These are phyloP conservation scores for Lasioglossum villosulum DNA, from an alignment of 2,888 invertebrate genomes.

Conservation along the genomic window DNA sequence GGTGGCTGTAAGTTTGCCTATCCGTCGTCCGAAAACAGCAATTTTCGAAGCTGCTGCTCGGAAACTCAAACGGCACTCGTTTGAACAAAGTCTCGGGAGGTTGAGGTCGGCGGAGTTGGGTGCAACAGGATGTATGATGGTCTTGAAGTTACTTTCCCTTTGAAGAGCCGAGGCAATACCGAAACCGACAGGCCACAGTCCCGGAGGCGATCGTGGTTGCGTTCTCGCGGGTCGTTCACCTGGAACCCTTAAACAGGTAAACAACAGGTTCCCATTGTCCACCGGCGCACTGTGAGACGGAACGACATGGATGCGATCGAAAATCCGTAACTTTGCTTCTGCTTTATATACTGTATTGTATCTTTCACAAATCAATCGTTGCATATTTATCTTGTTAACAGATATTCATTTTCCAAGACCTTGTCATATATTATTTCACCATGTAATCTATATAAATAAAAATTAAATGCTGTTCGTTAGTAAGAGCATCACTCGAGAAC, in stretches of 20 bases:
- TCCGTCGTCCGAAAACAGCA: conserved; percentile 24
- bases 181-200: not conserved
- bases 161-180: conserved; percentile 16
- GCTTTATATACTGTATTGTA: too few species aligned
- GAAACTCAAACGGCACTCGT: conserved; percentile 40
- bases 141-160: conserved; percentile 13
- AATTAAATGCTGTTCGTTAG: too few species aligned
- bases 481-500: too few species aligned
- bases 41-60: conserved; percentile 20
- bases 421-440: too few species aligned
- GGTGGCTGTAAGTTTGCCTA: conserved; percentile 1
- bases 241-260: not conserved
- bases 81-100: conserved; percentile 41
- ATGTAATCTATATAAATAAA: too few species aligned
- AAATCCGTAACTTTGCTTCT: too few species aligned
- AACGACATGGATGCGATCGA: too few species aligned
- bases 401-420: too few species aligned
- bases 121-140: conserved; percentile 38
- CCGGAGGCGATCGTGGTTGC: not conserved
- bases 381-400: too few species aligned
- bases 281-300: too few species aligned
- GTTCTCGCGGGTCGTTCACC: conserved; percentile 2
- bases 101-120: not conserved
- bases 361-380: too few species aligned
- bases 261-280: not conserved